Evolutionary conservation across 2,888 invertebrate genomes (phyloP).

Genomic region (Cryptops parisi): DNA sequence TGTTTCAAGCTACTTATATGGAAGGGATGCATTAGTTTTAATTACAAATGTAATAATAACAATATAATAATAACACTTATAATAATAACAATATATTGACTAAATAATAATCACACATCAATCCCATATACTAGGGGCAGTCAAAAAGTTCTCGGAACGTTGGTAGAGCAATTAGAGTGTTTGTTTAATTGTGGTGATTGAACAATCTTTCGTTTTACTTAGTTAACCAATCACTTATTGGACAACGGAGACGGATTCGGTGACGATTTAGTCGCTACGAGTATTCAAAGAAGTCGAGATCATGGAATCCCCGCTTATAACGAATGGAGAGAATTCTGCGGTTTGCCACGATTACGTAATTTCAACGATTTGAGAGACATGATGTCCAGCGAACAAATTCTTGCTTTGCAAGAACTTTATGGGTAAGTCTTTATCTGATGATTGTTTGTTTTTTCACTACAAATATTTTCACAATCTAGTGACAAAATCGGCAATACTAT

Average conservation of each 20-base stretch:
- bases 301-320: conserved; percentile 27
- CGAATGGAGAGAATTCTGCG: conserved; percentile 25
- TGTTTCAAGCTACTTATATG: no score
- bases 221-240: conserved; percentile 20
- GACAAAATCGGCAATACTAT: no score
- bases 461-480: no score
- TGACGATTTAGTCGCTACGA: conserved; percentile 25
- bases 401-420: conserved; percentile 20
- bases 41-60: no score
- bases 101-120: no score
- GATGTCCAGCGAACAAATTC: conserved; percentile 22
- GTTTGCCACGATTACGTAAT: conserved; percentile 21
- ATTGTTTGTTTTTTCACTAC: not conserved
- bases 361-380: conserved; percentile 22
- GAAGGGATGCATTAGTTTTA: no score
- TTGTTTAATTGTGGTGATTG: not conserved
- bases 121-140: no score
- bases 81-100: no score
- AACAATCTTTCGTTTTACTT: not conserved
- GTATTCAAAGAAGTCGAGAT: conserved; percentile 26
- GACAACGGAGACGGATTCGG: conserved; percentile 21
- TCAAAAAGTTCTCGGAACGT: no score
- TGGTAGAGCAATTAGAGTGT: no score
- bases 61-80: no score
- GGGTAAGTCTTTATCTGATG: conserved; percentile 16